Evolutionary conservation across 37 sponge, comb jelly and placozoan genomes (phyloP), one percentile per base, ranked within the genome.

Genomic region (Sycon ciliatum): DNA sequence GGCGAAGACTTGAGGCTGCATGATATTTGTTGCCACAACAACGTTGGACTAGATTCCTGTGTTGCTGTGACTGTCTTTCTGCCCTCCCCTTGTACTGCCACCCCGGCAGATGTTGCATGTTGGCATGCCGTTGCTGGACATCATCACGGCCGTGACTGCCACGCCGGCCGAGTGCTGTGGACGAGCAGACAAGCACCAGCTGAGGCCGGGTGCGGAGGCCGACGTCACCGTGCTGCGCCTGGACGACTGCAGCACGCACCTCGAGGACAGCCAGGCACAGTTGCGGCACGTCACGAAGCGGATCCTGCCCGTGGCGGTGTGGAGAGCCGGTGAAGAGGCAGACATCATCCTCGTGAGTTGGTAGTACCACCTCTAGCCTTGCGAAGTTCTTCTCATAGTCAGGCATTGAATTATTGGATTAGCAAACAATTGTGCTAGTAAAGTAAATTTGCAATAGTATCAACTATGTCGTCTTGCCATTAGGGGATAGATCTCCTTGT

Each of bases 51-150:
- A n/a, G n/a, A n/a, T n/a, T n/a, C n/a, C n/a, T n/a, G n/a, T n/a
- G n/a, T n/a, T 42, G 13, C 49, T 42, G 13, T 42, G 49, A 42
- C 9, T 18, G 9, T 42, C 49, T 42, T 18, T 42, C 9, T 18
- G 9, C 13, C 13, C 9, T 18, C 9, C 9, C 9, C 13, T 42
- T 9, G 9, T 18, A 18, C 13, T 13, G 49, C 13, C 13, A 42
- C 13, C 16, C 16, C 9, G 7, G 7, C 16, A 60, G 63, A 60
- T 80, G 49, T 62, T 80, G 4, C 66, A 71, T 67, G 26, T 74
- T 3, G 81, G 81, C 2, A 80, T 80, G 81, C 76, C 81, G 2
- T 75, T 80, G 1, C 52, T 53, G 23, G 71, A 74, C 2, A 36
- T 75, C 61, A 66, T 80, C 29, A 57, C 52, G 32, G 69, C 75